Conservation (phyloP, 2,797 vertebrate genomes). For the Australoheros facetus region DNA sequence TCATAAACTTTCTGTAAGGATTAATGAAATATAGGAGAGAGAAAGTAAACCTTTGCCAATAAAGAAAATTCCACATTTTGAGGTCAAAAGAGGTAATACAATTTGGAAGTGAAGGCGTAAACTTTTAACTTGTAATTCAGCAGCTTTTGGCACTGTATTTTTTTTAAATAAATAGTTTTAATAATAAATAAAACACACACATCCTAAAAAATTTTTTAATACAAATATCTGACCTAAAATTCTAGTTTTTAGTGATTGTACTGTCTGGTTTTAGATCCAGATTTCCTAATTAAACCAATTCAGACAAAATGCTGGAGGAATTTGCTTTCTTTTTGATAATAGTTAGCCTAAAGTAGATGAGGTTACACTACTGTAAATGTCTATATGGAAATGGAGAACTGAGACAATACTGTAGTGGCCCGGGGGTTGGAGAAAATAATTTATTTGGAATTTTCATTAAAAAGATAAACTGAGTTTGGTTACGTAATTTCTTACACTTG, state of each 20-base stretch:
- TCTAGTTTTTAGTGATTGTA: neutral
- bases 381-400: neutral
- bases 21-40: constrained; percentile 30
- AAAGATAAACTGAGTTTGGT: neutral
- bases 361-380: neutral
- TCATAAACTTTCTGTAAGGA: constrained; percentile 46
- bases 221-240: neutral
- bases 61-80: constrained; percentile 15
- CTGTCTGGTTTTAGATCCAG: no score
- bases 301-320: neutral
- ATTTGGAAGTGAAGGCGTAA: neutral
- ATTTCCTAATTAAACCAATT: neutral
- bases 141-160: neutral
- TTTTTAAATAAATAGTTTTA: neutral
- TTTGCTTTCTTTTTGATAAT: neutral
- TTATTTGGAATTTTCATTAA: neutral
- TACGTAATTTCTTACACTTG: neutral
- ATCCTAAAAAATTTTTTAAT: neutral
- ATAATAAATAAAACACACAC: neutral
- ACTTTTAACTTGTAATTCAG: neutral
- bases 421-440: neutral
- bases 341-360: neutral
- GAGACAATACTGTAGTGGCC: neutral
- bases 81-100: neutral
- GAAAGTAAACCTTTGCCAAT: constrained; percentile 39